phyloP scores from a whole-genome alignment of 1,140 invertebrate species.

The Glossosoma conforme region DNA sequence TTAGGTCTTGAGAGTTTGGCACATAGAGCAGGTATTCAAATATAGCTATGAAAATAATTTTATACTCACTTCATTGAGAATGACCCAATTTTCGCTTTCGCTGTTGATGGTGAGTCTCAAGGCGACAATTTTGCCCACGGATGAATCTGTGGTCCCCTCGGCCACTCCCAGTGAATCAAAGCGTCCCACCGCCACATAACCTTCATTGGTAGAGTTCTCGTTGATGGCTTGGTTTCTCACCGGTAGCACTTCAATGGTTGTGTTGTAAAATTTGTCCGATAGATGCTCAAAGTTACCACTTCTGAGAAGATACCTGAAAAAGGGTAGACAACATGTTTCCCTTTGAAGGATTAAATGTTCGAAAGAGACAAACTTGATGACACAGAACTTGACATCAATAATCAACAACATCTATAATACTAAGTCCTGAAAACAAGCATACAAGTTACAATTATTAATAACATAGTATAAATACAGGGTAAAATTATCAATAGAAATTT shows the following conservation, averaged over 20 bases:
- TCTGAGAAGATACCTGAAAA: constrained; percentile 74
- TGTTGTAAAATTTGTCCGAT: constrained; percentile 86
- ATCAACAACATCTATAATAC: too few species aligned
- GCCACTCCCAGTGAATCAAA: constrained; percentile 78
- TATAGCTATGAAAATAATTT: constrained; percentile 1
- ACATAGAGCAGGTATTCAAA: too few species aligned
- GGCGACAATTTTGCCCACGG: constrained; percentile 63
- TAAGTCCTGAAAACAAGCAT: too few species aligned
- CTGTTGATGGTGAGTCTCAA: constrained; percentile 72
- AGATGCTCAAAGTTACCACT: constrained; percentile 91
- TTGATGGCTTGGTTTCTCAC: constrained; percentile 41
- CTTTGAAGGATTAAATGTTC: too few species aligned
- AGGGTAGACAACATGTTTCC: too few species aligned
- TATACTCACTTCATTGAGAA: constrained; percentile 77
- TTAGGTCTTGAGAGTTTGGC: too few species aligned
- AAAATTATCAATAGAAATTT: too few species aligned
- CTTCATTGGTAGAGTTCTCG: constrained; percentile 60
- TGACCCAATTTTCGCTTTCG: constrained; percentile 84
- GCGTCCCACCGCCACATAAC: constrained; percentile 65
- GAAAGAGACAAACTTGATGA: too few species aligned
- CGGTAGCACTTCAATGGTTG: constrained; percentile 78
- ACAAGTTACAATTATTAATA: too few species aligned
- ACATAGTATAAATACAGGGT: too few species aligned
- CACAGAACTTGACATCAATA: too few species aligned
- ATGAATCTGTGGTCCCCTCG: constrained; percentile 61